Percentiles rank a stretch among this genome's conserved stretches.
Evolutionary conservation across 2,797 vertebrate genomes (phyloP).

Genomic region (Gymnothorax javanicus): DNA sequence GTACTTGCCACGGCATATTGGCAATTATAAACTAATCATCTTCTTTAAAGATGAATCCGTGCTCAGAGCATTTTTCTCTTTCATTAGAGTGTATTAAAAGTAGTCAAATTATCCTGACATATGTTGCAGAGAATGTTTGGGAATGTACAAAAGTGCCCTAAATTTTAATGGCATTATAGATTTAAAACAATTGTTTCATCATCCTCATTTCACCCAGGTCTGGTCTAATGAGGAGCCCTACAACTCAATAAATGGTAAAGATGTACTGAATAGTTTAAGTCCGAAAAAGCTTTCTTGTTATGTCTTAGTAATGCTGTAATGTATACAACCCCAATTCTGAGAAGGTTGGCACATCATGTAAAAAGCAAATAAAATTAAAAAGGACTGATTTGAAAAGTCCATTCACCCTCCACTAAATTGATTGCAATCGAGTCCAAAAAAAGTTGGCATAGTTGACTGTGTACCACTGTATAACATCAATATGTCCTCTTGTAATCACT

Average conservation of each 20-base stretch:
- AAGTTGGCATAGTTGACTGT: too few relatives aligned
- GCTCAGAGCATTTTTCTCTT: neutral
- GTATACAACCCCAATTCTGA: too few relatives aligned
- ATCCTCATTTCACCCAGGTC: neutral
- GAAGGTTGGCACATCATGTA: too few relatives aligned
- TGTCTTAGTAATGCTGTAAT: too few relatives aligned
- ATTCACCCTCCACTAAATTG: too few relatives aligned
- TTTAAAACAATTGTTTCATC: neutral
- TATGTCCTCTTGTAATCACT: too few relatives aligned
- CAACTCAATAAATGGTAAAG: neutral
- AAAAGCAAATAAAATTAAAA: too few relatives aligned
- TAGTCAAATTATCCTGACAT: neutral
- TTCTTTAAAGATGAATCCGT: neutral
- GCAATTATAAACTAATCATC: neutral
- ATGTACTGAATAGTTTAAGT: neutral
- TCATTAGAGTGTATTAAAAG: too few relatives aligned
- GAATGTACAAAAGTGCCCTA: neutral
- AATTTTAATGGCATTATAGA: neutral
- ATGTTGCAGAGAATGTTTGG: neutral
- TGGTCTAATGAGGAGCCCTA: neutral
- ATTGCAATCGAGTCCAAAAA: too few relatives aligned
- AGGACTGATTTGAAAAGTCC: too few relatives aligned
- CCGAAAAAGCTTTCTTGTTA: too few relatives aligned
- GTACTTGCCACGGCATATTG: neutral
- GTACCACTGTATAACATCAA: too few relatives aligned